Base-by-base conservation (phyloP, 2,113 vertebrate genomes). In the Python bivittatus region DNA sequence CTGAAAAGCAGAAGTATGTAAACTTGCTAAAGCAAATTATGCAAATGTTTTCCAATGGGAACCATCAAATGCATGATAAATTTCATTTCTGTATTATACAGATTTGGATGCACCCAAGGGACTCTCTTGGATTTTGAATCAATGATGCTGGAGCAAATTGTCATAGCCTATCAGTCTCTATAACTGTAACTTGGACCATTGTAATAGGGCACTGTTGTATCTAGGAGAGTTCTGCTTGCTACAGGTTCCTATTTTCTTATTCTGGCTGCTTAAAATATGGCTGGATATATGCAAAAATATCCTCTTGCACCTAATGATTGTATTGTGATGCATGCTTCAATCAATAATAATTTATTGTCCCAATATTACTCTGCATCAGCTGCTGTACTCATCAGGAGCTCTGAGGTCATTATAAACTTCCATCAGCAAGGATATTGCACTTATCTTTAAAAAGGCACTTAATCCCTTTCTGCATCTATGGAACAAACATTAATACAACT, bases 381-480 rank as follows among this genome's bases (percentile, higher is more conserved):
- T 91, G 52, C 15, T 83, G 53, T 44, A 22, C 25, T 54, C 1
- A 15, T 22, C n/a, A 87, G 84, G 56, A 90, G 58, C 92, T 29
- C 25, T 90, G 72, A 87, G 29, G 84, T 90, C 87, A 91, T 92
- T 89, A 48, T 23, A 89, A 53, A 11, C 38, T 84, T 88, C 72
- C 48, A 85, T 93, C 93, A 91, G 44, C 25, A 85, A 57, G 23
- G 44, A 68, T 64, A 54, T 48, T 42, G 56, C 90, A 91, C 79
- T 83, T 91, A 83, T 86, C 79, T 91, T 93, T 83, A 48, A 92
- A 54, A 89, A 61, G 57, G 87, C 90, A 86, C 42, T 93, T 93
- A 89, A 88, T 88, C 84, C 57, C 48, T 58, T 84, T 93, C 88
- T 93, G 56, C 52, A 64, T 88, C 86, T 54, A 61, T 52, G 54